Evolutionary conservation across 2,888 invertebrate genomes (phyloP).

Genomic region (Rotaria sp.): DNA sequence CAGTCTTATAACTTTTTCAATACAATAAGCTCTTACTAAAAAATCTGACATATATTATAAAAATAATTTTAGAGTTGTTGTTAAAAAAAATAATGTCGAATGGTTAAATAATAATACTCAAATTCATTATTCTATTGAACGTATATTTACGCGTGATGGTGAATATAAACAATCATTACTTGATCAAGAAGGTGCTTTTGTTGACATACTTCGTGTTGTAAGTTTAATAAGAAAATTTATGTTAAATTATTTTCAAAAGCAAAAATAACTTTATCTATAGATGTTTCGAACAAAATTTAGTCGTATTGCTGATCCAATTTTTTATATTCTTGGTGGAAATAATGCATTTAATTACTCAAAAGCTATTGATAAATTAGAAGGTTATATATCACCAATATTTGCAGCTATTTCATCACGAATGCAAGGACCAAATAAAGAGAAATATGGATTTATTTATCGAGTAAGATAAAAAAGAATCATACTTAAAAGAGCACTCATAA

Average conservation of each 20-base stretch:
- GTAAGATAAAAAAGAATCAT: not conserved
- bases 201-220: conserved; percentile 20
- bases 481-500: no score
- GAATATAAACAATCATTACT: not conserved
- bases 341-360: conserved; percentile 13
- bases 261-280: not conserved
- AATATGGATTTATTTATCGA: conserved; percentile 22
- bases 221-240: not conserved
- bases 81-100: not conserved
- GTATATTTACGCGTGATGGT: not conserved
- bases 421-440: conserved; percentile 5
- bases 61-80: not conserved
- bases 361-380: conserved; percentile 11
- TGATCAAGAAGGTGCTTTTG: not conserved
- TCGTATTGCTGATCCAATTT: not conserved
- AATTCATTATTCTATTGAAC: not conserved
- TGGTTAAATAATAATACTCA: not conserved
- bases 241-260: not conserved
- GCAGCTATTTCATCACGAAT: not conserved
- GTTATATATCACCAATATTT: not conserved
- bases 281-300: conserved; percentile 5
- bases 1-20: no score
- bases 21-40: no score
- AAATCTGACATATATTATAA: no score
- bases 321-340: not conserved